phyloP scores from a whole-genome alignment of 2,797 vertebrate species.

The Tadarida brasiliensis region DNA sequence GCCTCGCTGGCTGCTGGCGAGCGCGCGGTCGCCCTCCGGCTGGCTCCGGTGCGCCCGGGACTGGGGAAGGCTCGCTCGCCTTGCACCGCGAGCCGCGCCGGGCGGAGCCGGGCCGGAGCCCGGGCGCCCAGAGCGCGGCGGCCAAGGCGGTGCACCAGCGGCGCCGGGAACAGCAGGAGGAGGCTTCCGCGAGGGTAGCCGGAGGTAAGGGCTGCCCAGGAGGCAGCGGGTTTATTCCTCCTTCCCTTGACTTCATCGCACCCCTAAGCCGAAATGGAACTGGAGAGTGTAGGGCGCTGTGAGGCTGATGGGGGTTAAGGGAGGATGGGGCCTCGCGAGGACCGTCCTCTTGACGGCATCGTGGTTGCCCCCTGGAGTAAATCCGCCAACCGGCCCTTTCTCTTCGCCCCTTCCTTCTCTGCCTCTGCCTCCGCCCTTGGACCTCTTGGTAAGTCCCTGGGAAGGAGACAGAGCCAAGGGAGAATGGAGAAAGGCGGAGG shows the following conservation, averaged over 20 bases:
- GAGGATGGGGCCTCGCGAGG: neutral
- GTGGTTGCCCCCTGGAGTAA: neutral
- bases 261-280: neutral
- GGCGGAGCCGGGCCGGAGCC: neutral
- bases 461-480: neutral
- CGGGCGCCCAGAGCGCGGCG: neutral
- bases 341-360: neutral
- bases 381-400: neutral
- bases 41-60: neutral
- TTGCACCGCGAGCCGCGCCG: rapidly evolving
- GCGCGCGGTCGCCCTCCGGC: neutral
- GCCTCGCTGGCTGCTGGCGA: neutral
- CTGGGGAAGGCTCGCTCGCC: neutral
- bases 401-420: neutral
- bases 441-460: neutral
- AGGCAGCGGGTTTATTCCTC: neutral
- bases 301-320: neutral
- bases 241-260: neutral
- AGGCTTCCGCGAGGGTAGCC: neutral
- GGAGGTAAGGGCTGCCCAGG: slow-evolving; percentile 60
- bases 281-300: neutral
- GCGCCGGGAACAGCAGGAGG: neutral
- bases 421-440: neutral
- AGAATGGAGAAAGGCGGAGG: neutral
- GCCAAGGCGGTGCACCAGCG: neutral